Evolutionary conservation across 2,113 vertebrate species (phyloP).

Genomic region (Tylochromis polylepis): DNA sequence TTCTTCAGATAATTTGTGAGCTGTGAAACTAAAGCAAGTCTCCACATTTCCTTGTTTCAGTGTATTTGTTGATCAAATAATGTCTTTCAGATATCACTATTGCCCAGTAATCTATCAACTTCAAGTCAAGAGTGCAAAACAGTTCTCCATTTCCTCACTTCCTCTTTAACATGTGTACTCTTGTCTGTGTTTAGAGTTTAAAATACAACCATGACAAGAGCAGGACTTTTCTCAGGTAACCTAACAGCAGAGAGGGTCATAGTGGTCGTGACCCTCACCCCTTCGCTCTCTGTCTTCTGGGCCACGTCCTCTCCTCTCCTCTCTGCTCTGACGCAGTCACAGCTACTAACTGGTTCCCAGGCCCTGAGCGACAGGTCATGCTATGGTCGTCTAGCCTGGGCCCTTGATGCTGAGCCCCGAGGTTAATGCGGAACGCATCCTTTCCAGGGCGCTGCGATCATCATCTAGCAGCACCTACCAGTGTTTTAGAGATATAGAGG

Average conservation of each 20-base stretch:
- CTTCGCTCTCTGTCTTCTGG: not conserved
- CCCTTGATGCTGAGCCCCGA: conserved; percentile 43
- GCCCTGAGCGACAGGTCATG: conserved; percentile 49
- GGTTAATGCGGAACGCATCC: conserved; percentile 61
- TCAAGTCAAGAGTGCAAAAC: not conserved
- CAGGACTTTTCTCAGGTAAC: not conserved
- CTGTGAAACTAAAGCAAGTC: not conserved
- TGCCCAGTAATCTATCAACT: not conserved
- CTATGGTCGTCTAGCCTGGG: conserved; percentile 37
- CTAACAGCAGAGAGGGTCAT: not conserved
- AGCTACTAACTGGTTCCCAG: conserved; percentile 49
- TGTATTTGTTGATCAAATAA: not conserved
- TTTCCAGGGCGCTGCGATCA: conserved; percentile 2
- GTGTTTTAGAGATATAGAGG: not conserved
- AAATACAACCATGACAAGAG: conserved; percentile 9
- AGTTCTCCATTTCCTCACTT: not conserved
- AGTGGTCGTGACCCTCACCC: not conserved
- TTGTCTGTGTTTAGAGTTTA: not conserved
- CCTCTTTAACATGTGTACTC: conserved; percentile 6
- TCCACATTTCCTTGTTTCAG: not conserved
- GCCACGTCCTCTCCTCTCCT: not conserved
- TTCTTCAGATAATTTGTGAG: not conserved
- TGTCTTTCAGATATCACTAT: not conserved
- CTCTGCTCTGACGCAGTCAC: not conserved
- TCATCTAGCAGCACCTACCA: not conserved